phyloP scores from a whole-genome alignment of 2,797 vertebrate species.

The Spatula clypeata region DNA sequence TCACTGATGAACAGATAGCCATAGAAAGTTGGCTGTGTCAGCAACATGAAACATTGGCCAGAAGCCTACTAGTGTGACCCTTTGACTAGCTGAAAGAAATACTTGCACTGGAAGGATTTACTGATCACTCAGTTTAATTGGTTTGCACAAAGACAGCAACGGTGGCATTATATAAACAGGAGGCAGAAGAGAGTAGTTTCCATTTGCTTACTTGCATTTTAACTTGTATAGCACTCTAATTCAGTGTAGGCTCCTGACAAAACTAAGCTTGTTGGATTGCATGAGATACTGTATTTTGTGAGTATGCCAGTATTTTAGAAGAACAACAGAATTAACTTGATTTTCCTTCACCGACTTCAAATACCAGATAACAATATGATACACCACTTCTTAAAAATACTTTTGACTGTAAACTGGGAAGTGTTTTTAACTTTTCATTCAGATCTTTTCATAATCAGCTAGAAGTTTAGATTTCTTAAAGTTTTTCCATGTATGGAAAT shows the following conservation, averaged over 20 bases:
- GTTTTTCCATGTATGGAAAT: background rate
- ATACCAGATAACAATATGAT: background rate
- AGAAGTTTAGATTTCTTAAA: background rate
- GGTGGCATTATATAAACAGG: background rate
- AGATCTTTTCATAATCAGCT: background rate
- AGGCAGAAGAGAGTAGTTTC: background rate
- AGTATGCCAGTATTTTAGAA: background rate
- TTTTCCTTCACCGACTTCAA: background rate
- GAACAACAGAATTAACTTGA: background rate
- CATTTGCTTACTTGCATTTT: background rate
- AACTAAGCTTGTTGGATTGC: background rate
- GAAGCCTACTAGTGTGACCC: background rate
- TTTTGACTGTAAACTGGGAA: background rate
- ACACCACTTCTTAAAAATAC: background rate
- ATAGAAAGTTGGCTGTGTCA: background rate
- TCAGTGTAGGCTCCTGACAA: background rate
- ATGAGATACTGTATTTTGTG: background rate
- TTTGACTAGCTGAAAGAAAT: background rate
- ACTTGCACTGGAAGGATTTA: background rate
- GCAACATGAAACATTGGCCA: background rate
- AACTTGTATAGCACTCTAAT: background rate
- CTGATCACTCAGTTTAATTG: slow-evolving; percentile 2
- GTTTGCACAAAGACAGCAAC: background rate
- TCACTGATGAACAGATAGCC: background rate
- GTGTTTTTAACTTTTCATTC: background rate